Conservation (phyloP, 1,140 invertebrate genomes). For the Acromyrmex echinatior region DNA sequence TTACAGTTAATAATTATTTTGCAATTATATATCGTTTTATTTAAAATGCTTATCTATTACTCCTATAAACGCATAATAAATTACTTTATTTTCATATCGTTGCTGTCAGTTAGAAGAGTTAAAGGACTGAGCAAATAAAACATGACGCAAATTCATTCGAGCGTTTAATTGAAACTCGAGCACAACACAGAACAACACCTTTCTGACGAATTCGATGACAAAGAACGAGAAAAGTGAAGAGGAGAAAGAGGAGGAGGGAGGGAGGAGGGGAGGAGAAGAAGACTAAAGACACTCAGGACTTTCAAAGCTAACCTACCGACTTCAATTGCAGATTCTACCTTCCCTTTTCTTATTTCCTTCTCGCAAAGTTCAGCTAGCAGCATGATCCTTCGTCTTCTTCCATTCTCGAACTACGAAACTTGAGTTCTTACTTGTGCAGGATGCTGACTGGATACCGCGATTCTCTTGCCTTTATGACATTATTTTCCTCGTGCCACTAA, state of each 20-base stretch:
- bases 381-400: conserved; percentile 42
- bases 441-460: conserved; percentile 41
- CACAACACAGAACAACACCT: conserved; percentile 51
- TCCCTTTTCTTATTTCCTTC: conserved; percentile 50
- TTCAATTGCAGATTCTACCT: conserved; percentile 57
- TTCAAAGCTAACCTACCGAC: conserved; percentile 59
- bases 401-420: conserved; percentile 64
- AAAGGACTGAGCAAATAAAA: conserved; percentile 25
- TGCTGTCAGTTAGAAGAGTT: not conserved
- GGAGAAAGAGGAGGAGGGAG: too few relatives aligned
- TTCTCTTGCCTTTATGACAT: conserved; percentile 73
- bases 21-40: not conserved
- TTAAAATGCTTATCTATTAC: not conserved
- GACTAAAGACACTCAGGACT: conserved; percentile 50
- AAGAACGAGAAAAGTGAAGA: conserved; percentile 14
- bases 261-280: not conserved
- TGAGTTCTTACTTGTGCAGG: conserved; percentile 35
- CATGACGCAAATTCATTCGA: conserved; percentile 24
- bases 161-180: conserved; percentile 47
- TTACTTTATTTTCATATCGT: not conserved
- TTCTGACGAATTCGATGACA: conserved; percentile 34
- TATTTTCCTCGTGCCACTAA: conserved; percentile 78
- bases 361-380: conserved; percentile 59
- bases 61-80: not conserved
- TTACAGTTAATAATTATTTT: not conserved